A percentile compares a stretch with the other conserved stretches of the same genome.
Conservation (phyloP, 2,113 vertebrate genomes). For the Clarias macrocephalus region DNA sequence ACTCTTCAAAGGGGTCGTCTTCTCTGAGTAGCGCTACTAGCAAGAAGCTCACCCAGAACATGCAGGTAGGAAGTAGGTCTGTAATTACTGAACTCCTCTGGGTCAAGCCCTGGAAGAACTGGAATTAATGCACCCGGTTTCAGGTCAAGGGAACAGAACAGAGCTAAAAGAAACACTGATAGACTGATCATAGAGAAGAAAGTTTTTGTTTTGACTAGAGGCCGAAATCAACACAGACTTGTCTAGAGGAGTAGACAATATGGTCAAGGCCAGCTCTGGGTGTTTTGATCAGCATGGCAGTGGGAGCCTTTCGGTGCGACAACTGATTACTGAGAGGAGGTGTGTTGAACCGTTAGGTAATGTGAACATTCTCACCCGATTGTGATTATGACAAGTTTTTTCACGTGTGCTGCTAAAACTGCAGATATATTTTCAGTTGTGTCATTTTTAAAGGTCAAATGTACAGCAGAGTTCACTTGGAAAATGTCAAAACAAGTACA, state of each 20-base stretch:
- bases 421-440: not conserved
- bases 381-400: not conserved
- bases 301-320: too few species aligned
- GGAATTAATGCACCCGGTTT: not conserved
- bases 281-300: not conserved
- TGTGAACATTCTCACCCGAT: not conserved
- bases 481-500: not conserved
- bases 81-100: not conserved
- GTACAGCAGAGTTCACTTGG: not conserved
- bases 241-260: not conserved
- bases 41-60: not conserved
- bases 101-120: not conserved
- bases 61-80: not conserved
- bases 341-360: not conserved
- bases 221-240: not conserved
- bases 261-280: not conserved
- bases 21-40: not conserved
- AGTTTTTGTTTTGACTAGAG: not conserved
- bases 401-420: not conserved
- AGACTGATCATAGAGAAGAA: not conserved
- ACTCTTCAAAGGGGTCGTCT: not conserved
- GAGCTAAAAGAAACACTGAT: not conserved
- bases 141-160: not conserved
- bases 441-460: not conserved
- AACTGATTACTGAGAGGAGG: too few species aligned